These are phyloP conservation scores for Hippocampus zosterae DNA, from an alignment of 2,113 vertebrate genomes.

Conservation along the genomic window DNA sequence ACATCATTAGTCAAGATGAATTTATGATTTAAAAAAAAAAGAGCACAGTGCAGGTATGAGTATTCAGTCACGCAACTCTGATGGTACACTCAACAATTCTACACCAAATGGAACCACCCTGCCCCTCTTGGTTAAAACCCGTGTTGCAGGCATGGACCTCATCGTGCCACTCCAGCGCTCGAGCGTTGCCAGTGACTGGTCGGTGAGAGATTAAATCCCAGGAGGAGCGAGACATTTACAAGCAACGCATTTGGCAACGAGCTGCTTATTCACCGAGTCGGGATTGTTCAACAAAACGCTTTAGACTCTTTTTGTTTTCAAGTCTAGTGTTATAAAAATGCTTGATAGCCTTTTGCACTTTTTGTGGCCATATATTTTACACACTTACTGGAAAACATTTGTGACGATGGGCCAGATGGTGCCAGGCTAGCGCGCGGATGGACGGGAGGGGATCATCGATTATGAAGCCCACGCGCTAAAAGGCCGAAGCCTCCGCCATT, in stretches of 20 bases:
- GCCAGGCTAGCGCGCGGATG: slow-evolving; percentile 15
- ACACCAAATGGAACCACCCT: not conserved
- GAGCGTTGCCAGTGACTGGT: not conserved
- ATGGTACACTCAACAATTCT: not conserved
- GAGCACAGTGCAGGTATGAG: too few species aligned
- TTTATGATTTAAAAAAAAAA: too few species aligned
- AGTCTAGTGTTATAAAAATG: slow-evolving; percentile 20
- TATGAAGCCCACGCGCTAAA: slow-evolving; percentile 64
- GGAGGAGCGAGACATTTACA: not conserved
- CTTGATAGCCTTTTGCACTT: slow-evolving; percentile 34
- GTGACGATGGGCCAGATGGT: slow-evolving; percentile 60
- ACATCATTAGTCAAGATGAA: not conserved
- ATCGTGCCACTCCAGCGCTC: not conserved
- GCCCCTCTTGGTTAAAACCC: not conserved
- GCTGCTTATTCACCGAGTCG: not conserved
- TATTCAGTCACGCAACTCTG: too few species aligned
- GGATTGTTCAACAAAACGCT: slow-evolving; percentile 13
- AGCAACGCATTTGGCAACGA: not conserved
- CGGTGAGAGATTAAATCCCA: not conserved
- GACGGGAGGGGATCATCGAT: slow-evolving; percentile 37
- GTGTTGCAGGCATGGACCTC: not conserved
- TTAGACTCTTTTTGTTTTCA: not conserved
- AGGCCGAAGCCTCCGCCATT: slow-evolving; percentile 46
- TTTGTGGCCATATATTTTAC: slow-evolving; percentile 42
- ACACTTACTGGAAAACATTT: slow-evolving; percentile 44